Base-by-base conservation (phyloP, 2,113 vertebrate genomes). In the Ondatra zibethicus region DNA sequence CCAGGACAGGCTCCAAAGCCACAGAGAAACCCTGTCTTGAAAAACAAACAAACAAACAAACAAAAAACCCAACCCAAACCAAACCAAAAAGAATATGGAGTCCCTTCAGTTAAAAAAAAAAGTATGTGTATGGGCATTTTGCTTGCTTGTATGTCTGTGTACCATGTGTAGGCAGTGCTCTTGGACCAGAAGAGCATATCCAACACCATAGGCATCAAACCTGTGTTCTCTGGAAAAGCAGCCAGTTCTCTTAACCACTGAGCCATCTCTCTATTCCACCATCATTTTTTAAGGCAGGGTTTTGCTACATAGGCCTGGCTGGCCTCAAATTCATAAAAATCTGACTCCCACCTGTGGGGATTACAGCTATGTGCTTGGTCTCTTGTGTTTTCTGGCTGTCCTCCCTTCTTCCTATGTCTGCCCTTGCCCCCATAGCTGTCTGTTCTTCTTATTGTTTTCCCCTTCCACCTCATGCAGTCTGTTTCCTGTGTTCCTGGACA, bases 401-500 rank as follows among this genome's bases (percentile, higher is more conserved):
- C 23, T 25, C 39, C 39, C 31, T 33, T 45, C 29, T 47, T 63
- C 11, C 39, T 31, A 12, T 47, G 7, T 65, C 58, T 90, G 50
- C 2, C 31, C 31, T 61, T 9, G 6, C 70, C 25, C 19, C 52
- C 10, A 12, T 11, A 10, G 29, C 11, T 36, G 16, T 27, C 36
- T 63, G 66, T 27, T 12, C 1, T 10, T 25, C 75, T 90, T 33
- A 5, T 36, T 61, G 29, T 14, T 10, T 21, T 1, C 31, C 21
- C 65, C 39, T 58, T 45, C 73, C 4, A 4, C 72, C 21, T n/a
- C 47, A n/a, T 5, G 50, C 36, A 45, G 50, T 63, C n/a, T 81
- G 76, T 77, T 76, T 55, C 52, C 93, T 88, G 68, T 75, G 82
- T 80, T 75, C 91, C 85, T 39, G 88, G 72, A 36, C 65, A 65